Evolutionary conservation across 2,113 vertebrate species (phyloP), one percentile per base, ranked within the genome.

Genomic region (Amazona vittata): DNA sequence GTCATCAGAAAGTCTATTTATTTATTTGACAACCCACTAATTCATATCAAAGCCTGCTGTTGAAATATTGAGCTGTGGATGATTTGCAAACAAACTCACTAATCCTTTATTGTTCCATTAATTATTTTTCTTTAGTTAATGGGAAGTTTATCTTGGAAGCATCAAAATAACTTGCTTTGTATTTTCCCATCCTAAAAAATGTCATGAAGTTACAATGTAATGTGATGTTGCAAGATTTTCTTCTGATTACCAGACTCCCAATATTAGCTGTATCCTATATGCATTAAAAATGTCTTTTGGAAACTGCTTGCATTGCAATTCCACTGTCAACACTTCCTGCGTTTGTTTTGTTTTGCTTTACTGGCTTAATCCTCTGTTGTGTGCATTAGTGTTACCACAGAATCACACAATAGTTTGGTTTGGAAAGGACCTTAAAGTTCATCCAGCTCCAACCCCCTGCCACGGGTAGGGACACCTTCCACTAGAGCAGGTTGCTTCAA

Each of bases 11-110:
- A 47, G 43, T 31, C 18, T 79, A 79, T 94, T 91, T 90, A 65
- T 82, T 96, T 96, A 70, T 89, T 82, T 93, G 92, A 76, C 83
- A 96, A 31, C 57, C 74, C 47, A 65, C 62, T 93, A 91, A 89
- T 93, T 93, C 73, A 79, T 94, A 64, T 57, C 74, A 57, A 90
- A 95, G 69, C 64, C 69, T 52, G 33, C 12, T 84, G 73, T 41
- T 68, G 69, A 95, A 86, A 85, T 82, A 92, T 89, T 78, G 76
- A 90, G 43, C 82, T 93, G 65, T 53, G 68, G 90, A 55, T 92
- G 82, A 73, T 81, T 84, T 92, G 74, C 65, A 84, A 89, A 75
- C 50, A 71, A 82, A 68, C 69, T 75, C 50, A 5, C 31, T 83
- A 92, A 94, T 89, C 86, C 86, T 68, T 78, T 92, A 86, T 84